Evolutionary conservation across 2,797 vertebrate genomes (phyloP).

Genomic region (Thunnus albacares): DNA sequence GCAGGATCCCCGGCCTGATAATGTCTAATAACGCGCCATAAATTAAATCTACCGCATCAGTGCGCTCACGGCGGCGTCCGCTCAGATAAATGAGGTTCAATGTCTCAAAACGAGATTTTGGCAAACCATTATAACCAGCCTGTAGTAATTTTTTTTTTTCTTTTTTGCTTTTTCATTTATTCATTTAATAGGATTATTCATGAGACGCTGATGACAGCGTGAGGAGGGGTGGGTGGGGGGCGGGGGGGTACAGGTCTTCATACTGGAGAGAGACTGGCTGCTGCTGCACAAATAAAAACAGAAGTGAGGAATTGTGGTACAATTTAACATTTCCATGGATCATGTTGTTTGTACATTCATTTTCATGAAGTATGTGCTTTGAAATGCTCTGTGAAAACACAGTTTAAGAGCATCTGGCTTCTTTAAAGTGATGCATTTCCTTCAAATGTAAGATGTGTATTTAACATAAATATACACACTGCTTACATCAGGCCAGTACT

Average conservation of each 20-base stretch:
- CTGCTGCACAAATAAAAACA: too few relatives aligned
- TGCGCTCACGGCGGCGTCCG: slow-evolving; percentile 45
- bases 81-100: slow-evolving; percentile 70
- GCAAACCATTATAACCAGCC: slow-evolving; percentile 65
- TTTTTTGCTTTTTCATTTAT: slow-evolving; percentile 58
- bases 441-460: too few relatives aligned
- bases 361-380: too few relatives aligned
- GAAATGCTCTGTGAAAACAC: too few relatives aligned
- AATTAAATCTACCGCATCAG: slow-evolving; percentile 76
- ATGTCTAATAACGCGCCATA: slow-evolving; percentile 78
- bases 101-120: slow-evolving; percentile 73
- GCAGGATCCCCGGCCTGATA: slow-evolving; percentile 69
- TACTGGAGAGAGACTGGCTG: neutral
- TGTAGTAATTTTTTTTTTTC: slow-evolving; percentile 16
- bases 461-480: too few relatives aligned
- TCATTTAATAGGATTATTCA: slow-evolving; percentile 82
- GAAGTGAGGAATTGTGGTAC: too few relatives aligned
- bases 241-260: slow-evolving; percentile 5
- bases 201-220: slow-evolving; percentile 56
- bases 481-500: too few relatives aligned
- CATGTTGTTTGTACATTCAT: too few relatives aligned
- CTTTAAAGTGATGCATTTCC: too few relatives aligned
- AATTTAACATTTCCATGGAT: too few relatives aligned
- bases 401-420: too few relatives aligned
- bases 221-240: neutral